Percentiles rank a stretch among this genome's conserved stretches.
These are phyloP conservation scores for Sanderia malayensis DNA, from an alignment of 30 jellyfish, hydroid and myxozoan species.

Conservation along the genomic window DNA sequence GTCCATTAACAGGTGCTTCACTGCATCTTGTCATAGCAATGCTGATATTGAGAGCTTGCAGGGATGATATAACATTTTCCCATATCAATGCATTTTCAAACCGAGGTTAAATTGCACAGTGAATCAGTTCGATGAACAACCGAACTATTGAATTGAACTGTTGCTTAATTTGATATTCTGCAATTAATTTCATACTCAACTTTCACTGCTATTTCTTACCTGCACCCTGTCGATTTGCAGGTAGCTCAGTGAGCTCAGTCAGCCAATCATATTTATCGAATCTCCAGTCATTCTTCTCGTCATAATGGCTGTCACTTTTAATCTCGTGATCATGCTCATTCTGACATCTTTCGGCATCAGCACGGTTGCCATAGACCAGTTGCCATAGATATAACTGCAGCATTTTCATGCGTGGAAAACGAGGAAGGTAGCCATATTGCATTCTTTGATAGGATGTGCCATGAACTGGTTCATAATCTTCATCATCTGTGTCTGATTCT, in stretches of 20 bases:
- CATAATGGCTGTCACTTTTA: constrained; percentile 1
- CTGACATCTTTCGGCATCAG: constrained; percentile 39
- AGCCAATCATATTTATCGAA: constrained; percentile 5
- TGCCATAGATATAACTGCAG: constrained; percentile 79
- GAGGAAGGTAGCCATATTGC: constrained; percentile 57
- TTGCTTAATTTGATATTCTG: no score
- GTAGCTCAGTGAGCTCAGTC: not conserved
- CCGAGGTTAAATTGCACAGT: no score
- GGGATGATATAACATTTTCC: no score
- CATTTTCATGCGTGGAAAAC: constrained; percentile 62
- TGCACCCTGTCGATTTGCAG: constrained; percentile 1
- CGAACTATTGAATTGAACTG: no score
- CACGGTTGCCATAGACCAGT: constrained; percentile 74
- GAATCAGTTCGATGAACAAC: no score
- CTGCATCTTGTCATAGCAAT: no score
- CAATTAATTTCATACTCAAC: no score
- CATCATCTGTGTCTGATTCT: constrained; percentile 75
- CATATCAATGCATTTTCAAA: no score
- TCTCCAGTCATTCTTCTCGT: constrained; percentile 8
- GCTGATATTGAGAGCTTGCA: no score
- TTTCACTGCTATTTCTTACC: no score
- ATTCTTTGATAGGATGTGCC: constrained; percentile 37
- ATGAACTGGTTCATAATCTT: constrained; percentile 48
- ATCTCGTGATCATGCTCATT: not conserved
- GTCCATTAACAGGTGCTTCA: no score